These are phyloP conservation scores for Noctua comes DNA, from an alignment of 2,888 invertebrate species.

Conservation along the genomic window DNA sequence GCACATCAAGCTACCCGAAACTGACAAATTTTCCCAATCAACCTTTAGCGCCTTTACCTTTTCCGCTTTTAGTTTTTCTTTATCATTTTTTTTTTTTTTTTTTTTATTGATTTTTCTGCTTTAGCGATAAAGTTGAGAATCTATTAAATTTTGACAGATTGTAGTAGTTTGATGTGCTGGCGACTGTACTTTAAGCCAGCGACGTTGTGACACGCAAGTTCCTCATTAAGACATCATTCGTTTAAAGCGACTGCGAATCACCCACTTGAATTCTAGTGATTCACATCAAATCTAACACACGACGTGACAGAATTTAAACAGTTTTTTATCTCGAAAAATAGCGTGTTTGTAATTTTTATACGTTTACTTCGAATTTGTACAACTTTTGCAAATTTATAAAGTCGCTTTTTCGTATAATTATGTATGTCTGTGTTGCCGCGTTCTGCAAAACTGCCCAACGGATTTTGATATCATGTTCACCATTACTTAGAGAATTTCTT, in stretches of 20 bases:
- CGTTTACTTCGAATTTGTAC: not conserved
- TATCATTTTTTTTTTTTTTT: too few relatives aligned
- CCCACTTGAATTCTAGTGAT: slow-evolving; percentile 45
- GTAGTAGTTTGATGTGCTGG: too few relatives aligned
- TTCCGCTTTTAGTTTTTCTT: too few relatives aligned
- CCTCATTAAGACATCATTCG: slow-evolving; percentile 39
- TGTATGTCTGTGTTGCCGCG: too few relatives aligned
- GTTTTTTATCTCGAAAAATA: slow-evolving; percentile 21
- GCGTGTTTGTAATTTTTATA: not conserved
- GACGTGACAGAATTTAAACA: slow-evolving; percentile 24
- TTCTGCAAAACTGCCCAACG: not conserved
- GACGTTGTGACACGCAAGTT: slow-evolving; percentile 42
- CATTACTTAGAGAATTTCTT: not conserved
- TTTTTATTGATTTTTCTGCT: too few relatives aligned
- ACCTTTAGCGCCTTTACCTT: too few relatives aligned
- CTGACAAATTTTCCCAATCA: too few relatives aligned
- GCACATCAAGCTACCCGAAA: too few relatives aligned
- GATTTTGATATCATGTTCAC: not conserved
- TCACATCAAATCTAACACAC: slow-evolving; percentile 27
- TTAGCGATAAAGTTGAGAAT: too few relatives aligned
- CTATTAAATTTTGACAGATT: too few relatives aligned
- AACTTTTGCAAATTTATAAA: not conserved
- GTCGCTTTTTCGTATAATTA: not conserved
- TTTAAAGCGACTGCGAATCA: slow-evolving; percentile 50
- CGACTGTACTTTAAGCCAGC: not conserved